Percentiles rank a stretch among this genome's conserved stretches.
These are phyloP conservation scores for Calyptomena viridis DNA, from an alignment of 2,113 vertebrate genomes.

Conservation along the genomic window DNA sequence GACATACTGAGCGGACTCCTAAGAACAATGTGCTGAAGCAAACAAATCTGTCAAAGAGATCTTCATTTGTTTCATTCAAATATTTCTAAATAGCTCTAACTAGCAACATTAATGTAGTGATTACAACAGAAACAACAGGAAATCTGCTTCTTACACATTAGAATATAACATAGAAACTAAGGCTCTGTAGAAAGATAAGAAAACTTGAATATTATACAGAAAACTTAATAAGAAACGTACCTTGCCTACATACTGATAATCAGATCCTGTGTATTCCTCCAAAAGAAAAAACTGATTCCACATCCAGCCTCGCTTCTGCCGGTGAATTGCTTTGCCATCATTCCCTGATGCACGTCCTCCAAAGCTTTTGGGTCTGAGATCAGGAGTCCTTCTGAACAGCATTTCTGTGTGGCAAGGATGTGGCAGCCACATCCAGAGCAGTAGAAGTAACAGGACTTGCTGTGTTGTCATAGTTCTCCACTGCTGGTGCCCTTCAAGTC, in stretches of 20 bases:
- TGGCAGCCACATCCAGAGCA: conserved; percentile 75
- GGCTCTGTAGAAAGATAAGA: not conserved
- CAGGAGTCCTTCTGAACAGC: conserved; percentile 75
- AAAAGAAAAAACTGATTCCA: conserved; percentile 85
- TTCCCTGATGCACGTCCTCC: conserved; percentile 46
- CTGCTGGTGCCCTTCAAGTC: conserved; percentile 61
- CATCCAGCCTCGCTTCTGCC: conserved; percentile 84
- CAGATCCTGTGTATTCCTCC: conserved; percentile 83
- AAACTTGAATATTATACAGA: not conserved
- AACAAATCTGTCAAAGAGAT: not conserved
- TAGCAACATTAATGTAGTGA: not conserved
- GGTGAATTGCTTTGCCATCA: conserved; percentile 76
- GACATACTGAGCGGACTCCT: not conserved
- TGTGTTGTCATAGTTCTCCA: conserved; percentile 71
- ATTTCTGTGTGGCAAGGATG: conserved; percentile 70
- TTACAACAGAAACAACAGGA: not conserved
- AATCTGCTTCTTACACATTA: not conserved
- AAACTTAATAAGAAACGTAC: conserved; percentile 54
- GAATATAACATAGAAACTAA: not conserved
- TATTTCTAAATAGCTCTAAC: not conserved
- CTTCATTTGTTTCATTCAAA: not conserved
- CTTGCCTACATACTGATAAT: conserved; percentile 84
- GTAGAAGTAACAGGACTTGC: conserved; percentile 61
- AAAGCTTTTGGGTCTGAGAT: conserved; percentile 60
- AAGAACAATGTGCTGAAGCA: not conserved